These are phyloP conservation scores for Willisornis vidua DNA, from an alignment of 2,113 vertebrate genomes.

Conservation along the genomic window DNA sequence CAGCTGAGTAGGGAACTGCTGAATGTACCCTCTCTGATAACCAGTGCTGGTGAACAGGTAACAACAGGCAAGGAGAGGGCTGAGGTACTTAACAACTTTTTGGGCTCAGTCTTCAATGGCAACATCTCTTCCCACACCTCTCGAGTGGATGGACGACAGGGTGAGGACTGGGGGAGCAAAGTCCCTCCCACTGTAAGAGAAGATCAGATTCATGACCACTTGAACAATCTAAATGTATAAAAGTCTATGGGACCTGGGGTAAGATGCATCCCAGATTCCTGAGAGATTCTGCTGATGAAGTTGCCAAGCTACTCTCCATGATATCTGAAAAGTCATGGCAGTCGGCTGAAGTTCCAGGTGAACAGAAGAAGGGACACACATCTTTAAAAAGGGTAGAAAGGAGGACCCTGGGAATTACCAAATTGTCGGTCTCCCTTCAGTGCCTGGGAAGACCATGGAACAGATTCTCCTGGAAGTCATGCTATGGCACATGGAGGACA, in stretches of 20 bases:
- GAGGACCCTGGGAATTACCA: background rate
- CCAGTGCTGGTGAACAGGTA: background rate
- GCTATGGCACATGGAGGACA: background rate
- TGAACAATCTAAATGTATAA: background rate
- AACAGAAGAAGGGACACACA: background rate
- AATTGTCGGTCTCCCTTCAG: background rate
- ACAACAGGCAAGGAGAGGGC: fast-evolving
- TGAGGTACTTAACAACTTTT: background rate
- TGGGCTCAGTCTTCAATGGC: background rate
- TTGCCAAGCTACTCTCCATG: fast-evolving
- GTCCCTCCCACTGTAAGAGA: background rate
- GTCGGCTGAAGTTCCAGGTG: background rate
- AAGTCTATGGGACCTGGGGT: background rate
- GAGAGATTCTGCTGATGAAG: background rate
- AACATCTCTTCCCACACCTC: background rate
- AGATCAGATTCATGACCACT: background rate
- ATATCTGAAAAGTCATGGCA: background rate
- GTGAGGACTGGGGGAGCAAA: background rate
- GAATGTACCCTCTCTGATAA: background rate
- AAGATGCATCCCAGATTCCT: background rate
- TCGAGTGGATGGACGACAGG: background rate
- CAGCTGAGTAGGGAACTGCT: background rate
- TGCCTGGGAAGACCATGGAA: background rate
- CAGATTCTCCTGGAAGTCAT: background rate
- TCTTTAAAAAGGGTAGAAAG: background rate